Base-by-base conservation (phyloP, 2,797 vertebrate genomes). In the Pterois miles region DNA sequence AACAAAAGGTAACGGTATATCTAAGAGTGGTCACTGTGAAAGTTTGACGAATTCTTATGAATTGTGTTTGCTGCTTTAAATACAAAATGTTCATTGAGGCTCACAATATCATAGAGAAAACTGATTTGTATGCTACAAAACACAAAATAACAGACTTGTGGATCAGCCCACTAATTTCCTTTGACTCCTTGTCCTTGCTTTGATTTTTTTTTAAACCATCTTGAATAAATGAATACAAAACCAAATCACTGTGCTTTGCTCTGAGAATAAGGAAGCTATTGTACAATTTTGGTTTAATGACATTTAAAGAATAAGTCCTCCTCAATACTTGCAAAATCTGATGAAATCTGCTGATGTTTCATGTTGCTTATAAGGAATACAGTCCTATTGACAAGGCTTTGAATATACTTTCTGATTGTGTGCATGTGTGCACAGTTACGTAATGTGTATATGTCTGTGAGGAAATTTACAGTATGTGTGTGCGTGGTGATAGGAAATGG, bases 401-500 rank as follows among this genome's bases (percentile, higher is more conserved):
- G 52, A 78, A 76, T 79, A 36, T 48, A 25, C 11, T 48, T 31
- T 38, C 34, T 50, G 66, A 40, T 4, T 71, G 23, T 53, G 36
- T 60, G 36, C 14, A 5, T 67, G 36, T 56, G 53, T 38, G 46
- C n/a, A 6, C 12, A 22, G 52, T 84, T 81, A 67, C 68, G 74
- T 74, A 65, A 76, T 48, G 46, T 70, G 46, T 33, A 71, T 59
- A 68, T 78, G 64, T 81, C 67, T 81, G 54, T 69, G 69, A 69
- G 62, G 71, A 74, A 80, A 66, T 66, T 70, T 76, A 74, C 74
- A 82, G 67, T 90, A 60, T 70, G 52, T 72, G 31, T 81, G 68
- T 73, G 71, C 20, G 60, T 53, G 76, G 69, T 73, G 78, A 72
- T 59, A 71, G 82, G 68, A 84, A 82, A 84, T 88, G 86, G 87